phyloP scores from a whole-genome alignment of 2,113 vertebrate species.

The Otis tarda region DNA sequence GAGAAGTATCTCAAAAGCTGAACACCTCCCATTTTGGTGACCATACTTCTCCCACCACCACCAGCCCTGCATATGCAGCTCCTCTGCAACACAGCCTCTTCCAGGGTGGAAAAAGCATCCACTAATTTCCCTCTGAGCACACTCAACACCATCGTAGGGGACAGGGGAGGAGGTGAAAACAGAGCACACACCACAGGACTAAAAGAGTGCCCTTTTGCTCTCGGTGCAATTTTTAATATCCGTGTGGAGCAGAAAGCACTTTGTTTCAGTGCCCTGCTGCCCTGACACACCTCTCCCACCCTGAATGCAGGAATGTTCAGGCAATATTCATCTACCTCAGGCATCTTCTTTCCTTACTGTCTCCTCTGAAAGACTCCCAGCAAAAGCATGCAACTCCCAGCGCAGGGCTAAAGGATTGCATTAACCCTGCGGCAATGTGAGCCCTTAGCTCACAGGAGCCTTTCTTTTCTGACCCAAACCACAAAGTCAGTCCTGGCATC shows the following conservation, averaged over 20 bases:
- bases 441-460: background rate
- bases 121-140: background rate
- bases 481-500: background rate
- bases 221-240: background rate
- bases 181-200: background rate
- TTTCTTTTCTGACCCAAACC: background rate
- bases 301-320: fast-evolving
- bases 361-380: background rate
- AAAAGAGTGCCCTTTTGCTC: background rate
- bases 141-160: fast-evolving
- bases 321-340: background rate
- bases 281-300: background rate
- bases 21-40: background rate
- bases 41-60: background rate
- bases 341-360: background rate
- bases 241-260: fast-evolving
- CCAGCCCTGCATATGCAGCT: background rate
- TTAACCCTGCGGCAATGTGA: fast-evolving
- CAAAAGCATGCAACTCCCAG: background rate
- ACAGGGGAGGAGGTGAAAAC: background rate
- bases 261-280: background rate
- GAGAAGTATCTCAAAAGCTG: background rate
- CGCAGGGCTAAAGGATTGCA: background rate
- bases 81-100: background rate
- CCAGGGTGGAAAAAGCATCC: background rate